Evolutionary conservation across 2,113 vertebrate species (phyloP).

Genomic region (Urocynchramus pylzowi): DNA sequence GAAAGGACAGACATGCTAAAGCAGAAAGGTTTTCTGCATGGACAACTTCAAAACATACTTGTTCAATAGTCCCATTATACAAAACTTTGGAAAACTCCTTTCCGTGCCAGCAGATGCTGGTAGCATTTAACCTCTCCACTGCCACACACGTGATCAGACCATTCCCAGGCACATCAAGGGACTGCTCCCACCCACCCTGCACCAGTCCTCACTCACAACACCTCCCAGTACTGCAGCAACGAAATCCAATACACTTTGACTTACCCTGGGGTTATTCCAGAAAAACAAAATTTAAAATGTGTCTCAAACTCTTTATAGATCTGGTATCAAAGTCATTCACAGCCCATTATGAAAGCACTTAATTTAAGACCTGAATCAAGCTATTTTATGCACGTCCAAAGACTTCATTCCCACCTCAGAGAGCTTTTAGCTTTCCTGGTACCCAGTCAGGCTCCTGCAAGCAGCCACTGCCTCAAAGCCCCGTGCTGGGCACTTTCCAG

Average conservation of each 20-base stretch:
- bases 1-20: neutral
- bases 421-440: neutral
- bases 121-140: neutral
- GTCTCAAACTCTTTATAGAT: neutral
- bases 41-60: neutral
- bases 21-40: neutral
- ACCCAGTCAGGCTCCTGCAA: neutral
- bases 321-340: neutral
- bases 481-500: rapidly evolving
- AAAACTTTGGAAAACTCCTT: neutral
- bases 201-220: neutral
- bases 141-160: neutral
- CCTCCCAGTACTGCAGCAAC: rapidly evolving
- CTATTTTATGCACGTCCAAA: neutral
- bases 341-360: rapidly evolving
- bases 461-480: neutral
- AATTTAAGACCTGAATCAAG: neutral
- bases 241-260: neutral
- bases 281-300: neutral
- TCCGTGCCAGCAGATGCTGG: neutral
- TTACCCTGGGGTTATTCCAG: neutral
- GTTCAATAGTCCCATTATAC: neutral
- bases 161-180: neutral
- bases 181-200: neutral
- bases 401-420: neutral